A percentile compares a stretch with the other conserved stretches of the same genome.
Evolutionary conservation across 1,140 invertebrate species (phyloP).

Genomic region (Ylistrum balloti): DNA sequence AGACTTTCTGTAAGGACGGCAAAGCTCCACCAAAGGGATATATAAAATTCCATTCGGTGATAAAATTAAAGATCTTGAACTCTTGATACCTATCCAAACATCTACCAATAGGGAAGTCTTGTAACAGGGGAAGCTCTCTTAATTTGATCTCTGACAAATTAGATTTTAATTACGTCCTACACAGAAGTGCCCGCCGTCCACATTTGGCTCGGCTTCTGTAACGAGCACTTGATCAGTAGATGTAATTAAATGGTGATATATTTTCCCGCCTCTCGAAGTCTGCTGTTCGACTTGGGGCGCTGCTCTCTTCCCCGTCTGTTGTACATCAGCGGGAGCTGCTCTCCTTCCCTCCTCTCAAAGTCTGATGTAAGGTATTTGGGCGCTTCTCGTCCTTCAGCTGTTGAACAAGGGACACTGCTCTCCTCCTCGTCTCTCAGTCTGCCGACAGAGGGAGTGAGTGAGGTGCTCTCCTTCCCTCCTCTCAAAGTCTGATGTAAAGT

Average conservation of each 20-base stretch:
- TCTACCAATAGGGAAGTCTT: neutral
- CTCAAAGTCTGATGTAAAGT: too few relatives aligned
- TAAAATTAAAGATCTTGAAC: conserved; percentile 29
- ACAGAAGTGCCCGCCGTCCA: neutral
- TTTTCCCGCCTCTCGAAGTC: neutral
- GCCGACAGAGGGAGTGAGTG: too few relatives aligned
- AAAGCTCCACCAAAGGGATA: neutral
- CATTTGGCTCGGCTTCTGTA: neutral
- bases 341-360: too few relatives aligned
- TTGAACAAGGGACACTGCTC: too few relatives aligned
- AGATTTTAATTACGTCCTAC: neutral
- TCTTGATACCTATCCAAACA: conserved; percentile 38
- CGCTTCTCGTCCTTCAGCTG: too few relatives aligned
- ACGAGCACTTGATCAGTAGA: conserved; percentile 27
- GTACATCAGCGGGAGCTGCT: too few relatives aligned
- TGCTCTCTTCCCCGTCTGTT: too few relatives aligned
- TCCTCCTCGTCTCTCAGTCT: too few relatives aligned
- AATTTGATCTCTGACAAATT: conserved; percentile 10
- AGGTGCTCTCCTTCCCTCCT: too few relatives aligned
- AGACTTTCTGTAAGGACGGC: neutral
- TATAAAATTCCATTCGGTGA: conserved; percentile 34
- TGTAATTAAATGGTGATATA: conserved; percentile 8
- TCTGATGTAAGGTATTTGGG: too few relatives aligned
- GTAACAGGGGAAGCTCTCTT: neutral
- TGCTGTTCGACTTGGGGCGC: neutral